These are phyloP conservation scores for Apostichopus japonicus DNA, from an alignment of 35 echinoderm and acorn worm genomes.

Conservation along the genomic window DNA sequence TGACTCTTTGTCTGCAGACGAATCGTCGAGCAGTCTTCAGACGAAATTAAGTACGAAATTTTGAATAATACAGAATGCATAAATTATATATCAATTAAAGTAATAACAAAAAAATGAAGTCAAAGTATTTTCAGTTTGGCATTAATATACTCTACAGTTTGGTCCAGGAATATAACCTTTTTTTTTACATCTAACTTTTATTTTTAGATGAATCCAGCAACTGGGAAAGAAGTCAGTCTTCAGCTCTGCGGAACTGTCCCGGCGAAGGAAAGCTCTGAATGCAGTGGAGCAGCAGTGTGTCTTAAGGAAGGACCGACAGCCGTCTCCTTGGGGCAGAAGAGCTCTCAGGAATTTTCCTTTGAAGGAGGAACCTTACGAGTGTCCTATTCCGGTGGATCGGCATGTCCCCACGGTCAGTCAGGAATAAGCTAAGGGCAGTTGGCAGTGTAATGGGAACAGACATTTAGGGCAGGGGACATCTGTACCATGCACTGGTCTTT, in stretches of 20 bases:
- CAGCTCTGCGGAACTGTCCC: conserved; percentile 63
- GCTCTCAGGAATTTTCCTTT: conserved; percentile 68
- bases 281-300: conserved; percentile 75
- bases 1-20: too few species aligned
- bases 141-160: too few species aligned
- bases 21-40: too few species aligned
- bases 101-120: background rate
- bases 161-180: background rate
- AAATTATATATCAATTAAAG: background rate
- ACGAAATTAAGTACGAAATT: background rate
- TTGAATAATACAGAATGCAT: background rate
- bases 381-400: conserved; percentile 66
- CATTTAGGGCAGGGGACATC: too few species aligned
- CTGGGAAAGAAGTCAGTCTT: conserved; percentile 32
- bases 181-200: background rate
- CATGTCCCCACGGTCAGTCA: conserved; percentile 40
- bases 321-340: conserved; percentile 57
- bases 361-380: conserved; percentile 71
- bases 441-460: too few species aligned
- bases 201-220: conserved; percentile 32
- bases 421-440: too few species aligned
- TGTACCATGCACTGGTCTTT: too few species aligned
- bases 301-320: background rate
- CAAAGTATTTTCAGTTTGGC: background rate
- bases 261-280: background rate